Conservation (phyloP, 2,888 invertebrate species). For the Elegia similella region DNA sequence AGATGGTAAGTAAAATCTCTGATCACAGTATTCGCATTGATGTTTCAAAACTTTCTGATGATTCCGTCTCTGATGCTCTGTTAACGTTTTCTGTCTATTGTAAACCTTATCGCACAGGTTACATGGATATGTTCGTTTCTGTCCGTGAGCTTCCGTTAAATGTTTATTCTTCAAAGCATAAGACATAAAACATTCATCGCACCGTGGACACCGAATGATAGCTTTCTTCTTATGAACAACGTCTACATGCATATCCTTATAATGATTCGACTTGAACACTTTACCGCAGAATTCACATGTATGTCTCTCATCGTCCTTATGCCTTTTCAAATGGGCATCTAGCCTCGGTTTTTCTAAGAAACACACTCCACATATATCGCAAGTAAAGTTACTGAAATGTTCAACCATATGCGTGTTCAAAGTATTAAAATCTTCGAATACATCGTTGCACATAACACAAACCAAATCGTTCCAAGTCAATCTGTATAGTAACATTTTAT, state of each 20-base stretch:
- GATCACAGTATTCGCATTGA: slow-evolving; percentile 79
- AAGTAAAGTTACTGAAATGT: slow-evolving; percentile 70
- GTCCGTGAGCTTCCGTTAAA: slow-evolving; percentile 68
- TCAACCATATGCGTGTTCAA: slow-evolving; percentile 71
- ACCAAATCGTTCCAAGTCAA: slow-evolving; percentile 70
- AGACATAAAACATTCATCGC: slow-evolving; percentile 73
- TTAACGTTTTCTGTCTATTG: slow-evolving; percentile 66
- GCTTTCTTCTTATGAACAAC: slow-evolving; percentile 72
- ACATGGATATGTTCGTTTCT: slow-evolving; percentile 68
- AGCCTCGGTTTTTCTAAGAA: slow-evolving; percentile 74
- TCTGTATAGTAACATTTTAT: slow-evolving; percentile 62
- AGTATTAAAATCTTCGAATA: slow-evolving; percentile 68
- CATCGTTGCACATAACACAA: slow-evolving; percentile 69
- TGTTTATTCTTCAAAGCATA: slow-evolving; percentile 70
- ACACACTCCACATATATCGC: slow-evolving; percentile 69
- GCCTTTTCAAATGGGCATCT: slow-evolving; percentile 70
- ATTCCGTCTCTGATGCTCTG: slow-evolving; percentile 67
- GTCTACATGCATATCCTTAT: slow-evolving; percentile 73
- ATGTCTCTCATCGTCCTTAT: slow-evolving; percentile 74
- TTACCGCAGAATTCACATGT: slow-evolving; percentile 78
- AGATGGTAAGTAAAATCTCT: slow-evolving; percentile 73
- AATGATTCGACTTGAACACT: slow-evolving; percentile 70
- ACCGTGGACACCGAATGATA: slow-evolving; percentile 65
- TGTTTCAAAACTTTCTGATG: slow-evolving; percentile 74
- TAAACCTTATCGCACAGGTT: slow-evolving; percentile 74